Evolutionary conservation across 2,888 invertebrate species (phyloP), one percentile per base, ranked within the genome.

Genomic region (Lepas anatifera): DNA sequence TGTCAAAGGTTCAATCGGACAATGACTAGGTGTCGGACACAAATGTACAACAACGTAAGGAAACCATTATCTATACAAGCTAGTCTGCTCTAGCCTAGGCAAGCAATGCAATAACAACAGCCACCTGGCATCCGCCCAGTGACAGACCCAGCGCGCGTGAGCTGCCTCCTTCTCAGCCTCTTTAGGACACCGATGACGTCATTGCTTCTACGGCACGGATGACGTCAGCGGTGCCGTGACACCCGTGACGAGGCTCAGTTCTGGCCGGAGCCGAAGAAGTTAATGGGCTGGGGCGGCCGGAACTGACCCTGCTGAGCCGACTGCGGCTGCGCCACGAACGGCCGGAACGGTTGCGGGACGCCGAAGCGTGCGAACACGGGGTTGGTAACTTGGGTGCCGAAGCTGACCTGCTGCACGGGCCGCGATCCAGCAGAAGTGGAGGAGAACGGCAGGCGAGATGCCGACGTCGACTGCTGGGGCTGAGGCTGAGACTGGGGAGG

Each of bases 261-360:
- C 35, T 35, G 58, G 25, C 66, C 39, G 41, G 41, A 10, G 39
- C 66, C 39, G 39, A 66, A 66, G 66, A 66, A 66, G 68, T 39
- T 41, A 29, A 70, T 43, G 35, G 37, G 69, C 48, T 27, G 52
- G 50, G 71, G 69, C 18, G 27, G 69, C n/a, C 37, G 64, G 48
- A 48, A 58, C 29, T 48, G 39, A 29, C 41, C 68, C 64, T 25
- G 69, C 58, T 37, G 69, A 67, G 48, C 58, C 50, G 8, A 64
- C 50, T 52, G 68, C 27, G 39, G 68, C 29, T 39, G 70, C 22
- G 22, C 25, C 2, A 32, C 27, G 37, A 37, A 37, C n/a, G 29
- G 69, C 16, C 35, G 18, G 35, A 52, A 69, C 58, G 50, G 41
- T 29, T 52, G 58, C 16, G 43, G 69, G 7, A 52, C 58, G 43